Percentiles rank a stretch among this genome's conserved stretches.
These are phyloP conservation scores for Streptopelia turtur DNA, from an alignment of 2,797 vertebrate species.

Conservation along the genomic window DNA sequence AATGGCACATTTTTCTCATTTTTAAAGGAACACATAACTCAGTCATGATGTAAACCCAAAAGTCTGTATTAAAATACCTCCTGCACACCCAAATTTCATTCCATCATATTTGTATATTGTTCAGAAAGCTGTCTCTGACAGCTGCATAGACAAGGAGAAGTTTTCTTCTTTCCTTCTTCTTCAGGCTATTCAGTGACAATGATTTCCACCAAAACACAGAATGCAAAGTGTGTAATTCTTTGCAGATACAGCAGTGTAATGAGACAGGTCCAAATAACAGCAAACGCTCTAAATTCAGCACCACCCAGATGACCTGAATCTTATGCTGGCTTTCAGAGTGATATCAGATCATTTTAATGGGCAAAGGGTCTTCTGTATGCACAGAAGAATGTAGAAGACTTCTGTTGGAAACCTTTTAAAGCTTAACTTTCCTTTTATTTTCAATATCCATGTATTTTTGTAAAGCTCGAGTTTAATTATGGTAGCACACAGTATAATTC, in stretches of 20 bases:
- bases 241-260: fast-evolving
- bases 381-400: neutral
- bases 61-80: neutral
- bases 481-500: neutral
- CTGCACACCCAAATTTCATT: neutral
- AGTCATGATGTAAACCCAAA: neutral
- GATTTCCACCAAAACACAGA: neutral
- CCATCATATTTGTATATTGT: neutral
- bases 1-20: neutral
- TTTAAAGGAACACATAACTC: neutral
- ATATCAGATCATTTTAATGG: neutral
- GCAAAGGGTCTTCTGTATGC: neutral
- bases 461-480: neutral
- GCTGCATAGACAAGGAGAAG: neutral
- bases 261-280: neutral
- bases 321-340: neutral
- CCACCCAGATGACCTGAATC: neutral
- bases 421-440: neutral
- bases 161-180: neutral
- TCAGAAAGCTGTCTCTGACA: neutral
- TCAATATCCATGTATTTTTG: neutral
- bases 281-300: neutral
- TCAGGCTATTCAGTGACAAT: neutral
- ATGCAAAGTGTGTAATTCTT: neutral
- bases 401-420: neutral